Evolutionary conservation across 2,113 vertebrate species (phyloP).

Genomic region (Heteronetta atricapilla): DNA sequence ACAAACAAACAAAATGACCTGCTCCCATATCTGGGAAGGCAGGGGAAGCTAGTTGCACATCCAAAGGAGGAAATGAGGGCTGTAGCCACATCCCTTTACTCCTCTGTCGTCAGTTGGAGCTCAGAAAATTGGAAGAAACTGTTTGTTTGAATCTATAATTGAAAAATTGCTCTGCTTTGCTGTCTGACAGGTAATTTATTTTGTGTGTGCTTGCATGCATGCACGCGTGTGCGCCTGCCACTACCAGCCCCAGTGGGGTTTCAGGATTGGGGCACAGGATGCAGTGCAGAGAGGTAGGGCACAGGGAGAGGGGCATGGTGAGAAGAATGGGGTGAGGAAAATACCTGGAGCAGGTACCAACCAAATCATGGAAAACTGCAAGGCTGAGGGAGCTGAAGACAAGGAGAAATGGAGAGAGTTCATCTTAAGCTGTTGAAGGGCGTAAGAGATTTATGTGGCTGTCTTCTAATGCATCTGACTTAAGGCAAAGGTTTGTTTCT

Average conservation of each 20-base stretch:
- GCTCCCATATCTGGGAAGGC: neutral
- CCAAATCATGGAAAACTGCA: neutral
- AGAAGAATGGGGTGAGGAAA: neutral
- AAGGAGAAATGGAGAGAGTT: neutral
- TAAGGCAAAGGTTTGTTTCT: rapidly evolving
- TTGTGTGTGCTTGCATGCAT: neutral
- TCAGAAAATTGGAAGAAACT: neutral
- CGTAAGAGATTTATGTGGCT: neutral
- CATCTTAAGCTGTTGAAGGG: neutral
- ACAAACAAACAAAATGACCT: neutral
- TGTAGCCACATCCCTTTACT: neutral
- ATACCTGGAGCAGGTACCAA: neutral
- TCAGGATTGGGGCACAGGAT: neutral
- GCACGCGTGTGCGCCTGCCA: neutral
- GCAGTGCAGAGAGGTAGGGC: neutral
- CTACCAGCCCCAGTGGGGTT: neutral
- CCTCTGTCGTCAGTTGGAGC: neutral
- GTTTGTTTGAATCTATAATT: neutral
- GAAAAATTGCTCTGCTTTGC: neutral
- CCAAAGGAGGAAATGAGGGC: neutral
- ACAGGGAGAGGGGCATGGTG: neutral
- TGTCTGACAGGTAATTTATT: neutral
- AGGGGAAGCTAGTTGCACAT: neutral
- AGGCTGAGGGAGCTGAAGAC: neutral
- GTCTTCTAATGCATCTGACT: neutral